Percentiles rank a stretch among this genome's conserved stretches.
These are phyloP conservation scores for Bursaphelenchus okinawaensis DNA, from an alignment of 2,888 invertebrate species.

Conservation along the genomic window DNA sequence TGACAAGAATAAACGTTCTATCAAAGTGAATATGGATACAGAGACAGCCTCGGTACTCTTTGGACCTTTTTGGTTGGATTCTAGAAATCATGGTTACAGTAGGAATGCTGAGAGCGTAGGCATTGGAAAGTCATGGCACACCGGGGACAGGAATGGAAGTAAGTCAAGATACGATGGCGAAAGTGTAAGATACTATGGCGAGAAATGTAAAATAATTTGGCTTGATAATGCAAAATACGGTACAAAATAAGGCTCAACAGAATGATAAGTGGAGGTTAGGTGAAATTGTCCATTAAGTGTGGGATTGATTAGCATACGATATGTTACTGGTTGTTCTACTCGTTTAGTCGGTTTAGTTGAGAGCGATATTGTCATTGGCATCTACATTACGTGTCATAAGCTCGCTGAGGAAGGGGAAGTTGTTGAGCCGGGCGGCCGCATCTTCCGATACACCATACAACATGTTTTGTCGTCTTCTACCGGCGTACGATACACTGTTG, in stretches of 20 bases:
- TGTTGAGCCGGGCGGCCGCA: constrained; percentile 6
- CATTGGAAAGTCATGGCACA: background rate
- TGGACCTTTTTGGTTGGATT: background rate
- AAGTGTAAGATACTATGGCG: background rate
- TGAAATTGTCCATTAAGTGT: too few relatives aligned
- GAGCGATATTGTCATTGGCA: background rate
- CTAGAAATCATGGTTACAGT: background rate
- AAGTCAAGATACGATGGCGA: background rate
- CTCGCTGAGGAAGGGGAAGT: constrained; percentile 10
- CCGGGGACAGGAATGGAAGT: background rate
- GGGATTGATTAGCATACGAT: too few relatives aligned
- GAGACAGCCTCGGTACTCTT: too few relatives aligned
- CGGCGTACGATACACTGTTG: constrained; percentile 18
- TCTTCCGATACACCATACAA: constrained; percentile 19
- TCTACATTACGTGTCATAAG: background rate
- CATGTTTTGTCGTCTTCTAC: constrained; percentile 29
- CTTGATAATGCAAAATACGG: too few relatives aligned
- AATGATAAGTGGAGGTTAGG: too few relatives aligned
- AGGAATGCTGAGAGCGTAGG: background rate
- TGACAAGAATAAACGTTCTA: background rate
- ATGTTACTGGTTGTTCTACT: too few relatives aligned
- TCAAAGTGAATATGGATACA: background rate
- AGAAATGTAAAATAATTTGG: too few relatives aligned
- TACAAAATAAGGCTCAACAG: too few relatives aligned
- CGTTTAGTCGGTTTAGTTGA: background rate